Percentiles rank a stretch among this genome's conserved stretches.
phyloP scores from a whole-genome alignment of 2,797 vertebrate species.

The Phataginus tetradactyla region DNA sequence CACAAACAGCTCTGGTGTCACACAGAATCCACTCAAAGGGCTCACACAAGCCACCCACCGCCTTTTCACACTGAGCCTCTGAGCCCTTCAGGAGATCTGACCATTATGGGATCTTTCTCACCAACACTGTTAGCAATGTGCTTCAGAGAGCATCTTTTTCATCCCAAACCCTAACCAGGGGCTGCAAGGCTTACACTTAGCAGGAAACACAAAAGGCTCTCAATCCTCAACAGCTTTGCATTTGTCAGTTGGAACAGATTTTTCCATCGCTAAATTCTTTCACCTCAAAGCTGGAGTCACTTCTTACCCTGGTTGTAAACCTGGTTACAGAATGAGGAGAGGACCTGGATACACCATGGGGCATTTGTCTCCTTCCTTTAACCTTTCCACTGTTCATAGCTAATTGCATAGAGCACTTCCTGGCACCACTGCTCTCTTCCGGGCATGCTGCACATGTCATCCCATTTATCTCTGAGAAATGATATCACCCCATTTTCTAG shows the following conservation, averaged over 20 bases:
- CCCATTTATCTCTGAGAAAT: not conserved
- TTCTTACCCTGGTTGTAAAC: not conserved
- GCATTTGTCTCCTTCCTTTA: not conserved
- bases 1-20: not conserved
- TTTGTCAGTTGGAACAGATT: not conserved
- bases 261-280: conserved; percentile 13
- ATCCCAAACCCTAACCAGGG: not conserved
- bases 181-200: not conserved
- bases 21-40: conserved; percentile 19
- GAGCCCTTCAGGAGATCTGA: not conserved
- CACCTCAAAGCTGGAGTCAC: not conserved
- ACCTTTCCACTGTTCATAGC: not conserved
- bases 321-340: not conserved
- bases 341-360: not conserved
- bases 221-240: not conserved
- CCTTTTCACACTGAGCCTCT: not conserved
- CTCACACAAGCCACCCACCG: not conserved
- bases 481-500: not conserved
- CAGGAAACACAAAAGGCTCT: not conserved
- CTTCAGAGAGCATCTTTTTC: not conserved
- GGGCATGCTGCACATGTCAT: accelerated
- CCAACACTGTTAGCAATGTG: not conserved
- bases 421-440: accelerated
- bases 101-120: not conserved
- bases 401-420: not conserved